A percentile compares a stretch with the other conserved stretches of the same genome.
Evolutionary conservation across 1,140 invertebrate species (phyloP).

Genomic region (Drosophila athabasca): DNA sequence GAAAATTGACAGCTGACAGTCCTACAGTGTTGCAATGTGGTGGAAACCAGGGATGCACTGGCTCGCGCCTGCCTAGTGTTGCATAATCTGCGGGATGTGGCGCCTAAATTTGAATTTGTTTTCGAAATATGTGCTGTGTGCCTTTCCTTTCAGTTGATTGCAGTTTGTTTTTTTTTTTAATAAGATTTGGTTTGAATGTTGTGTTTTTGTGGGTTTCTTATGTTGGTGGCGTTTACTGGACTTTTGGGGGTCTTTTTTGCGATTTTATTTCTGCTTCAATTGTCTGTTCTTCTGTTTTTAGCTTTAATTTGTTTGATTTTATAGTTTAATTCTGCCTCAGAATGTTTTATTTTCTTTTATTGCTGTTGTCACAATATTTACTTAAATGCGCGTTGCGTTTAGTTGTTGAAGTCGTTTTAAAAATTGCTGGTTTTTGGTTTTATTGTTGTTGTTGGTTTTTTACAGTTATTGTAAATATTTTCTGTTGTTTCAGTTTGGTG

Average conservation of each 20-base stretch:
- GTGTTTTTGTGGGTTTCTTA: not conserved
- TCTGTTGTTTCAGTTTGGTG: not conserved
- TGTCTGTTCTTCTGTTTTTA: not conserved
- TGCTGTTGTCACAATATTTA: not conserved
- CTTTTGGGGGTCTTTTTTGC: not conserved
- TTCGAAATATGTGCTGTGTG: no score
- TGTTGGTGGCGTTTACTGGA: not conserved
- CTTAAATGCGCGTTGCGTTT: not conserved
- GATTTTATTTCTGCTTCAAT: not conserved
- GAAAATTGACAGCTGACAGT: conserved; percentile 68
- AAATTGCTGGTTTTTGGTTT: not conserved
- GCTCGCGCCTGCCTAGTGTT: conserved; percentile 39
- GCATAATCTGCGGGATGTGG: conserved; percentile 41
- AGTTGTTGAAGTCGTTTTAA: not conserved
- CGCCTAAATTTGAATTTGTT: conserved; percentile 31
- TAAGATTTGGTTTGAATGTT: not conserved
- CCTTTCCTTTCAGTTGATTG: not conserved
- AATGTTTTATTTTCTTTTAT: not conserved
- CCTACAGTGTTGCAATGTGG: conserved; percentile 59
- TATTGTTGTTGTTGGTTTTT: not conserved
- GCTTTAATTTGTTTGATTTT: not conserved
- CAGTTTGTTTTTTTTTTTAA: not conserved
- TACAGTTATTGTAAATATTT: not conserved
- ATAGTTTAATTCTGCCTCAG: not conserved
- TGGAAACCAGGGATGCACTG: conserved; percentile 27